These are phyloP conservation scores for Nasonovia ribisnigri DNA, from an alignment of 2,888 invertebrate species.

Conservation along the genomic window DNA sequence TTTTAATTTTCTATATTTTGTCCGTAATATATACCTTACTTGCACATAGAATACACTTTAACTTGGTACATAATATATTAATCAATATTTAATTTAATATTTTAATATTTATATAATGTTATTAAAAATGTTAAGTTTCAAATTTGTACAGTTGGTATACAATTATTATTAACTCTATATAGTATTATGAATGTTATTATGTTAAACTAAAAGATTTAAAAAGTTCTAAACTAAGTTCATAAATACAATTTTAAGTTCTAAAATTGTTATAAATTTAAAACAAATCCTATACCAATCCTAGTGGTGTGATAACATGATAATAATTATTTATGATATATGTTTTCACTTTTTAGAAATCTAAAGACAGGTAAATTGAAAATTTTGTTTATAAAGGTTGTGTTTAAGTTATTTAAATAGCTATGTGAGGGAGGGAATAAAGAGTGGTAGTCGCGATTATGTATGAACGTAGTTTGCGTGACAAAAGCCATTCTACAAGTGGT, in stretches of 20 bases:
- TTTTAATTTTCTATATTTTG: too few relatives aligned
- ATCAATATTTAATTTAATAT: not conserved
- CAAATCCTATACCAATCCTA: not conserved
- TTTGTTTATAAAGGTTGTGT: not conserved
- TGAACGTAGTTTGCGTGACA: conserved; percentile 58
- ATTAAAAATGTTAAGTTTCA: not conserved
- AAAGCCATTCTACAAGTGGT: conserved; percentile 59
- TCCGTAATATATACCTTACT: too few relatives aligned
- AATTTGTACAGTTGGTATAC: not conserved
- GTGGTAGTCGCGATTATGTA: not conserved
- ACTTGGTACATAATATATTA: not conserved
- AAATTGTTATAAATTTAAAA: not conserved
- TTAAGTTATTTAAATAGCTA: not conserved
- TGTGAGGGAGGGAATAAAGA: not conserved
- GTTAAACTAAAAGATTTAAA: not conserved
- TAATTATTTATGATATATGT: not conserved
- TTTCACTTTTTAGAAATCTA: not conserved
- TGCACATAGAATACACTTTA: too few relatives aligned
- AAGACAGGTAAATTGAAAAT: not conserved
- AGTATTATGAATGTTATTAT: not conserved
- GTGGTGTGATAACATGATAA: not conserved
- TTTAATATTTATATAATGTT: not conserved
- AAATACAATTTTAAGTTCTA: not conserved
- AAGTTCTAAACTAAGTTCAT: not conserved
- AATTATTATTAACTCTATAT: not conserved